Conservation (phyloP, 2,888 invertebrate species). For the Acrocera orbiculus region DNA sequence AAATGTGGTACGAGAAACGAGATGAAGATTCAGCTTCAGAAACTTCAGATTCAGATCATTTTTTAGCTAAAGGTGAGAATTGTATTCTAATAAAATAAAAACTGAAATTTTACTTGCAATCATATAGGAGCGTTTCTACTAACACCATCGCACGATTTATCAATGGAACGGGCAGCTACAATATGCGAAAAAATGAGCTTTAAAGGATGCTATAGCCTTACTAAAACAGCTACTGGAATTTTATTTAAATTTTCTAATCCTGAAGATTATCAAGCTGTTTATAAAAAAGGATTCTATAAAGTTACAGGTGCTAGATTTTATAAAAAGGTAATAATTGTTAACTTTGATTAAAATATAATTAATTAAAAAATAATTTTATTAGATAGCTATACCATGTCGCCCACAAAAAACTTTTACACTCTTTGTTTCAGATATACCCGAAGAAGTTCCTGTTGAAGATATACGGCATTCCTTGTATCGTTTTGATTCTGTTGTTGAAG, state of each 20-base stretch:
- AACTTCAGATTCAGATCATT: slow-evolving; percentile 54
- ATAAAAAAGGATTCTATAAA: slow-evolving; percentile 73
- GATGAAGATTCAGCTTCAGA: slow-evolving; percentile 69
- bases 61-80: slow-evolving; percentile 49
- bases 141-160: slow-evolving; percentile 71
- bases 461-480: slow-evolving; percentile 64
- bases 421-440: slow-evolving; percentile 66
- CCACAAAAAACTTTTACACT: slow-evolving; percentile 77
- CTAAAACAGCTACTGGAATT: slow-evolving; percentile 76
- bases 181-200: slow-evolving; percentile 82
- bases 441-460: slow-evolving; percentile 71
- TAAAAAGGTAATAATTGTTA: slow-evolving; percentile 47
- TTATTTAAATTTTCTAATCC: slow-evolving; percentile 76
- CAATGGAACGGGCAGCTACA: slow-evolving; percentile 67
- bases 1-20: slow-evolving; percentile 27
- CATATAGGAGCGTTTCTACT: slow-evolving; percentile 53
- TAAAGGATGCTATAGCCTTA: slow-evolving; percentile 68
- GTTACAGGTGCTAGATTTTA: slow-evolving; percentile 73
- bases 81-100: not conserved
- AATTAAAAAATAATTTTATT: slow-evolving; percentile 12
- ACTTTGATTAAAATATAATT: not conserved
- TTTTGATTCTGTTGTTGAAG: slow-evolving; percentile 64
- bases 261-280: slow-evolving; percentile 71
- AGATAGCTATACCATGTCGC: slow-evolving; percentile 68
- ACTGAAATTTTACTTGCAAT: not conserved